Evolutionary conservation across 2,888 invertebrate genomes (phyloP).

Genomic region (Hirtodrosophila duncani): DNA sequence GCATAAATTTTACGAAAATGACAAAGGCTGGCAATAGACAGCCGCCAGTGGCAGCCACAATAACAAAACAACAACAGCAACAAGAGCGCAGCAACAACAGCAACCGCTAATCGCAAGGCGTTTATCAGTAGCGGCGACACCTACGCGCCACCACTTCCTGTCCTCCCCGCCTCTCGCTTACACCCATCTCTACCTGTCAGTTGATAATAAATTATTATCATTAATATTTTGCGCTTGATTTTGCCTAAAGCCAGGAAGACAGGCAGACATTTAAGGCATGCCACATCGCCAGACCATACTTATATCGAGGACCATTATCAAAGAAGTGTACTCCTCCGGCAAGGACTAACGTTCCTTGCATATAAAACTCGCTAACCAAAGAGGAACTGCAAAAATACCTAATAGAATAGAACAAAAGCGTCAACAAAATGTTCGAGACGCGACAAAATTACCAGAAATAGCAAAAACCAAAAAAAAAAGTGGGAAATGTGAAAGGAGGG

Average conservation of each 20-base stretch:
- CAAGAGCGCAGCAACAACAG: slow-evolving; percentile 9
- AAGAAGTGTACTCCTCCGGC: background rate
- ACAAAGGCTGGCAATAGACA: slow-evolving; percentile 33
- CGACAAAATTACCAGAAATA: slow-evolving; percentile 42
- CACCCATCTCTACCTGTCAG: slow-evolving; percentile 48
- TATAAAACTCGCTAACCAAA: slow-evolving; percentile 44
- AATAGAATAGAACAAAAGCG: slow-evolving; percentile 61
- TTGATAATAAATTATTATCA: slow-evolving; percentile 63
- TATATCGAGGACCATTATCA: too few relatives aligned
- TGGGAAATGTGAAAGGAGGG: slow-evolving; percentile 3
- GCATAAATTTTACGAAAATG: slow-evolving; percentile 58
- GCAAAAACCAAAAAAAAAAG: slow-evolving; percentile 3
- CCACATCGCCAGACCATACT: slow-evolving; percentile 9
- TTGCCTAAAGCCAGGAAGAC: slow-evolving; percentile 21
- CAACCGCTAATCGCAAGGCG: slow-evolving; percentile 55
- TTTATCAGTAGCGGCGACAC: slow-evolving; percentile 45
- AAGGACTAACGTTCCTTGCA: slow-evolving; percentile 53
- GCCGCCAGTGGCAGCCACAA: background rate
- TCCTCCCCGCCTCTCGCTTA: background rate
- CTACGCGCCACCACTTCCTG: background rate
- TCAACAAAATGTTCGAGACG: slow-evolving; percentile 51
- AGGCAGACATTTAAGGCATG: background rate
- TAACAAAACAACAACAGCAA: slow-evolving; percentile 17
- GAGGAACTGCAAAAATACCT: slow-evolving; percentile 29
- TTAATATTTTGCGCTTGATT: slow-evolving; percentile 64